phyloP scores from a whole-genome alignment of 2,888 invertebrate genomes.

The Globia sparganii region DNA sequence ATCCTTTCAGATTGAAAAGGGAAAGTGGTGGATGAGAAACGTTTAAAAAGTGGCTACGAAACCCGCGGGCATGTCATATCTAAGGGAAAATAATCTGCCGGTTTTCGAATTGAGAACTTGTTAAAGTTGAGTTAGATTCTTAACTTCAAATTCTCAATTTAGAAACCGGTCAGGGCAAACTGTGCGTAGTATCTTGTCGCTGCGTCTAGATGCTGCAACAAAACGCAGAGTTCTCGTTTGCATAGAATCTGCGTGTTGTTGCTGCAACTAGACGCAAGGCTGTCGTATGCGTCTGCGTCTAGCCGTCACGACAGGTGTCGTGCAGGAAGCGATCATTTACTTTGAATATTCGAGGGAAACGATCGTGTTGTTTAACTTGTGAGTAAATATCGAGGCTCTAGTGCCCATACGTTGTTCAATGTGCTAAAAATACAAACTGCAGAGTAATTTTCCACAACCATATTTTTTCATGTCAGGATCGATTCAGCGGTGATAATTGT shows the following conservation, averaged over 20 bases:
- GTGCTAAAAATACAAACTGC: conserved; percentile 94
- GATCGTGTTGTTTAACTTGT: no score
- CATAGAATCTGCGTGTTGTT: neutral
- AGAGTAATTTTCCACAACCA: no score
- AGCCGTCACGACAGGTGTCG: no score
- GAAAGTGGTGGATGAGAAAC: conserved; percentile 34
- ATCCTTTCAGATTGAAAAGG: conserved; percentile 44
- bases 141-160: neutral
- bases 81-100: neutral
- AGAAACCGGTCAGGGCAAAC: neutral
- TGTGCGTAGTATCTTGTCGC: neutral
- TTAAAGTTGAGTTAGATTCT: neutral
- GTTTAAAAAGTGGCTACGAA: conserved; percentile 11
- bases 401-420: conserved; percentile 94
- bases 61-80: neutral
- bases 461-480: no score
- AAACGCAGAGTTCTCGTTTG: neutral
- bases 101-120: neutral
- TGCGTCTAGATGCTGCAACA: neutral
- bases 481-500: conserved; percentile 92
- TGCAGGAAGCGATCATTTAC: no score
- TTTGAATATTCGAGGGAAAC: no score
- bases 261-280: no score
- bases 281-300: neutral
- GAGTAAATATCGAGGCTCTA: no score